Conservation (phyloP, 1,140 invertebrate species). For the Formica exsecta region DNA sequence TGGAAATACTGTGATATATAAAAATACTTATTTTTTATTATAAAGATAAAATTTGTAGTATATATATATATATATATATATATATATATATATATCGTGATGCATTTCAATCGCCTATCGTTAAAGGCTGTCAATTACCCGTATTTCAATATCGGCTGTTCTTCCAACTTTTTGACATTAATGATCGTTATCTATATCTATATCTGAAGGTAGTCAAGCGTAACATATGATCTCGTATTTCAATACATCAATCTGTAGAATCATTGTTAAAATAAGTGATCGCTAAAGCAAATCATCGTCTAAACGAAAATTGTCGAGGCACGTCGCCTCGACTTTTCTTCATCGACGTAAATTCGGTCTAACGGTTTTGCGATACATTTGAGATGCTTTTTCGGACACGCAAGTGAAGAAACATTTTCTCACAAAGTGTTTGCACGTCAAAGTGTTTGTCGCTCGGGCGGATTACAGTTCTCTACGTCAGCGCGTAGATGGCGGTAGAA, state of each 20-base stretch:
- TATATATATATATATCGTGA: not conserved
- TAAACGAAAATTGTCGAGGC: not conserved
- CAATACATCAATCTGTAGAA: constrained; percentile 15
- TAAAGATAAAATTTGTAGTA: not conserved
- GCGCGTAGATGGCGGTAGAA: constrained; percentile 76
- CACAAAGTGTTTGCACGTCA: constrained; percentile 50
- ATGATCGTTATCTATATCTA: constrained; percentile 15
- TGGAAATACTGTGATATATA: too few species aligned
- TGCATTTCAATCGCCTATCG: not conserved
- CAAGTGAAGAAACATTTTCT: constrained; percentile 48
- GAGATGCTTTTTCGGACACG: constrained; percentile 35
- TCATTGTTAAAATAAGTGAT: constrained; percentile 46
- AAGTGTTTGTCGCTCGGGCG: constrained; percentile 60
- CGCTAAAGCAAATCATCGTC: constrained; percentile 38
- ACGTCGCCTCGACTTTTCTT: not conserved
- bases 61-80: not conserved
- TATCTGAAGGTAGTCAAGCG: not conserved
- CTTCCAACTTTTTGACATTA: not conserved
- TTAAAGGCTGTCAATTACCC: not conserved
- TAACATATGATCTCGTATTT: constrained; percentile 6
- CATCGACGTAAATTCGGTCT: constrained; percentile 19
- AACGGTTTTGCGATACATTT: constrained; percentile 55
- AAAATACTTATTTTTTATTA: not conserved
- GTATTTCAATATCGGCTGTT: not conserved
- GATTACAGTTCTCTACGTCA: constrained; percentile 73